phyloP scores from a whole-genome alignment of 1,140 invertebrate species.

The Drosophila cardini region DNA sequence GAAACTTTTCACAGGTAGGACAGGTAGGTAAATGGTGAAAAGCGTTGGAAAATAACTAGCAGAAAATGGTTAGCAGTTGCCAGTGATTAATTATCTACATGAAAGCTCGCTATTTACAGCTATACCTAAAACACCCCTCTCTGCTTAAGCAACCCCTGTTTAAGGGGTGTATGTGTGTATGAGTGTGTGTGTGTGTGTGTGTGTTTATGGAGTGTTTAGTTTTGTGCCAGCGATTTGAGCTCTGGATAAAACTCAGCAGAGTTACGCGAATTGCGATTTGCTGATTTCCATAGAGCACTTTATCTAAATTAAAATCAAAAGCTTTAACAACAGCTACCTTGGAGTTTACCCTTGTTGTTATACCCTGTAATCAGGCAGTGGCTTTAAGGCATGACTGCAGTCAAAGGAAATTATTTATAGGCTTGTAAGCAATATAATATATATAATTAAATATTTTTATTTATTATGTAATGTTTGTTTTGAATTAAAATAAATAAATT shows the following conservation, averaged over 20 bases:
- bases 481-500: no score
- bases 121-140: slow-evolving; percentile 49
- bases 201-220: slow-evolving; percentile 81
- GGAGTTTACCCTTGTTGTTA: background rate
- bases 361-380: slow-evolving; percentile 21
- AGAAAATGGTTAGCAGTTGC: slow-evolving; percentile 56
- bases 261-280: slow-evolving; percentile 59
- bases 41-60: slow-evolving; percentile 36
- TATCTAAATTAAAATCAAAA: slow-evolving; percentile 82
- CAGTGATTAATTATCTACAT: slow-evolving; percentile 82
- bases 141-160: background rate
- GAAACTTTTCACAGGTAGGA: slow-evolving; percentile 43
- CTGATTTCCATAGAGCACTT: slow-evolving; percentile 77
- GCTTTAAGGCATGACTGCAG: background rate
- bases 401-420: background rate
- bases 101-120: slow-evolving; percentile 80
- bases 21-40: slow-evolving; percentile 7
- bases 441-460: no score
- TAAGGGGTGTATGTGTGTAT: background rate
- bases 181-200: slow-evolving; percentile 20
- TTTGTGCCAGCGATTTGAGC: slow-evolving; percentile 63
- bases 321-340: slow-evolving; percentile 34
- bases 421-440: no score
- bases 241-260: slow-evolving; percentile 59
- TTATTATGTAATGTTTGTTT: no score